Percentiles rank a stretch among this genome's conserved stretches.
Evolutionary conservation across 2,113 vertebrate genomes (phyloP).

Genomic region (Neodontobutis hainanensis): DNA sequence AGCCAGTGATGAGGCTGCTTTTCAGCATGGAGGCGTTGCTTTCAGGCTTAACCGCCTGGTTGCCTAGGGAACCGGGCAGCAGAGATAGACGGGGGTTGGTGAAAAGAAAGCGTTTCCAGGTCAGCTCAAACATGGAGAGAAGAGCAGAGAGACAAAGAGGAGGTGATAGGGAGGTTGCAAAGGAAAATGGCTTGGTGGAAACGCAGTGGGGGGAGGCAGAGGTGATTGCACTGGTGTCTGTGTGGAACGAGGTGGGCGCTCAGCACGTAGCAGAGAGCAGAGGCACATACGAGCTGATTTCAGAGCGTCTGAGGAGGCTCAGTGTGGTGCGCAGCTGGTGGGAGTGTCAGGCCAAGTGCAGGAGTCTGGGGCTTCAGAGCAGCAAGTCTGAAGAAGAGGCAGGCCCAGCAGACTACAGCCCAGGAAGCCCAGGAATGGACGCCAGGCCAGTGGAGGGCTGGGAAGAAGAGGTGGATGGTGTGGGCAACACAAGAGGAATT

Average conservation of each 20-base stretch:
- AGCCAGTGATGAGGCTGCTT: constrained; percentile 93
- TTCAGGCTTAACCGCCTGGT: constrained; percentile 92
- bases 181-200: constrained; percentile 59
- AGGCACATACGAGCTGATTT: constrained; percentile 88
- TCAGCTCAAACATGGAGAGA: constrained; percentile 91
- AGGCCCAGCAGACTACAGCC: constrained; percentile 80
- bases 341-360: constrained; percentile 88
- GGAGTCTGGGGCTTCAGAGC: constrained; percentile 87
- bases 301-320: constrained; percentile 87
- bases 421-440: constrained; percentile 79
- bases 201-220: constrained; percentile 80
- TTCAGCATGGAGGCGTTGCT: constrained; percentile 81
- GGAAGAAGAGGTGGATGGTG: constrained; percentile 58
- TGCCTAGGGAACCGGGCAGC: constrained; percentile 93
- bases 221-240: constrained; percentile 85
- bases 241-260: constrained; percentile 88
- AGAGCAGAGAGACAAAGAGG: constrained; percentile 81
- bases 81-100: constrained; percentile 84
- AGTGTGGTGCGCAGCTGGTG: constrained; percentile 87
- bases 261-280: constrained; percentile 85
- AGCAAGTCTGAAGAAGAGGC: constrained; percentile 75
- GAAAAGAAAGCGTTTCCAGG: constrained; percentile 89
- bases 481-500: constrained; percentile 53
- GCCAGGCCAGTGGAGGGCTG: constrained; percentile 67
- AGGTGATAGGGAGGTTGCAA: constrained; percentile 70